These are phyloP conservation scores for Boloria selene DNA, from an alignment of 2,888 invertebrate species.

Conservation along the genomic window DNA sequence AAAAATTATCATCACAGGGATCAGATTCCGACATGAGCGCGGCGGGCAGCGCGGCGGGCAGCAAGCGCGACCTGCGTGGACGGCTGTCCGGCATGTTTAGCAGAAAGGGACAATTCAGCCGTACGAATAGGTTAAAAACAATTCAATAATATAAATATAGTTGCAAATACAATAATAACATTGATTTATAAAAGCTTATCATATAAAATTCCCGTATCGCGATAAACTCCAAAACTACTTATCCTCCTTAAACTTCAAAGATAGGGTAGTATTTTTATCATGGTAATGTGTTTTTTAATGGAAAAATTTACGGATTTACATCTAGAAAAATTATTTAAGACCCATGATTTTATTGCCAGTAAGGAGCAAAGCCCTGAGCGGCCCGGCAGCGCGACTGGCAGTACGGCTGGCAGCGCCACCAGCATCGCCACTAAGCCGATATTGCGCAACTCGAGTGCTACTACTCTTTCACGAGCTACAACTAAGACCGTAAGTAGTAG, in stretches of 20 bases:
- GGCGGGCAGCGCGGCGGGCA: constrained; percentile 85
- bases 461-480: constrained; percentile 62
- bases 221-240: too few species aligned
- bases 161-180: background rate
- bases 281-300: too few species aligned
- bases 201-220: too few species aligned
- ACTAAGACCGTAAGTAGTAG: constrained; percentile 54
- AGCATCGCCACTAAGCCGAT: constrained; percentile 67
- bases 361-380: constrained; percentile 76
- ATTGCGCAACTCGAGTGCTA: constrained; percentile 82
- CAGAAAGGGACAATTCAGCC: constrained; percentile 83
- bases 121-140: constrained; percentile 85
- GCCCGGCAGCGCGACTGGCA: constrained; percentile 49
- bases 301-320: too few species aligned
- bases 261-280: too few species aligned
- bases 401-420: constrained; percentile 53
- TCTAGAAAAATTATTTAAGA: too few species aligned
- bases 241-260: too few species aligned
- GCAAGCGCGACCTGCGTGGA: constrained; percentile 90
- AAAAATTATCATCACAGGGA: constrained; percentile 66
- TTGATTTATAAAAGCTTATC: too few species aligned
- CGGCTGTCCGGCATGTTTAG: constrained; percentile 92
- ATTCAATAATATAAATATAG: background rate
- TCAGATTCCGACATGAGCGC: constrained; percentile 88
- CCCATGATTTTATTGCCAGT: constrained; percentile 51